Percentiles rank a stretch among this genome's conserved stretches.
Conservation (phyloP, 1,140 invertebrate species). For the Bacillus rossius region DNA sequence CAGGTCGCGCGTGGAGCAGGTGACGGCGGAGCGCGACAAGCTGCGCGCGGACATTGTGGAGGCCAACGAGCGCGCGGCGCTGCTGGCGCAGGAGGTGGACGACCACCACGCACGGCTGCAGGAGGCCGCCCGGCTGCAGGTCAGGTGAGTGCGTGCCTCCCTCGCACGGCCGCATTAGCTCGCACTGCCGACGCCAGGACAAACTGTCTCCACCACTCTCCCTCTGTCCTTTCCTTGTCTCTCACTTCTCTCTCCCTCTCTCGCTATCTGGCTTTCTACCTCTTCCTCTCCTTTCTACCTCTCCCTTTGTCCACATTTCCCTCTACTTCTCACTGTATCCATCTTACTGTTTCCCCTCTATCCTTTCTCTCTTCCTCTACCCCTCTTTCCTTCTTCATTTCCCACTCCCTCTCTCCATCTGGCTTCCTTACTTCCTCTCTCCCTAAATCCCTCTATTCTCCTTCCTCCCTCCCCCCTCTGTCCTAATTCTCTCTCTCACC, state of each 20-base stretch:
- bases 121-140: conserved; percentile 57
- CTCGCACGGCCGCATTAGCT: not conserved
- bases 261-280: too few species aligned
- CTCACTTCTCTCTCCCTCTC: too few species aligned
- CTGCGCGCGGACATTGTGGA: conserved; percentile 67
- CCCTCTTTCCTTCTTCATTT: too few species aligned
- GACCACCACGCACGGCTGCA: conserved; percentile 80
- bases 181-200: not conserved
- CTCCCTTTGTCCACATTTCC: not conserved
- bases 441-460: too few species aligned
- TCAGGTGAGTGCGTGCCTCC: conserved; percentile 36
- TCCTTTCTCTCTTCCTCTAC: too few species aligned
- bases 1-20: conserved; percentile 55
- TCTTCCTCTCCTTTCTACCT: not conserved
- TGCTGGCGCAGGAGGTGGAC: conserved; percentile 84
- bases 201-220: not conserved
- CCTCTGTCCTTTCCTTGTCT: too few species aligned
- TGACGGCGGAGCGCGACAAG: conserved; percentile 66
- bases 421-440: too few species aligned
- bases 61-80: conserved; percentile 69
- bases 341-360: too few species aligned
- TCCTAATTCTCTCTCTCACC: too few species aligned
- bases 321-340: too few species aligned
- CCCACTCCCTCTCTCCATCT: too few species aligned
- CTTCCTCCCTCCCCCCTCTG: too few species aligned